Conservation (phyloP, 1,140 invertebrate species). For the Battus philenor region DNA sequence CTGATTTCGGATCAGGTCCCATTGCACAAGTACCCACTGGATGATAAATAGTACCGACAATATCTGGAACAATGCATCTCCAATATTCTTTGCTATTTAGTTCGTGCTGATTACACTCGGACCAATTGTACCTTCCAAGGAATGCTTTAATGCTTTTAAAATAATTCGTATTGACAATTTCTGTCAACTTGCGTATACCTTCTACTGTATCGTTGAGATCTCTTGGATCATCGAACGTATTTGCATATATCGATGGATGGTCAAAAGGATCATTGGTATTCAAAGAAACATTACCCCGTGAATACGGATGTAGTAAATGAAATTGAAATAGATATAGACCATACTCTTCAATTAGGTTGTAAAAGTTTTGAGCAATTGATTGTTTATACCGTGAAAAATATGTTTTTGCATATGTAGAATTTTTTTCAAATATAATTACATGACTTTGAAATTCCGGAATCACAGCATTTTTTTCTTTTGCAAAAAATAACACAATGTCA, state of each 20-base stretch:
- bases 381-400: constrained; percentile 23
- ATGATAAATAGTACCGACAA: constrained; percentile 77
- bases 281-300: constrained; percentile 51
- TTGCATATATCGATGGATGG: constrained; percentile 85
- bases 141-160: constrained; percentile 51
- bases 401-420: neutral
- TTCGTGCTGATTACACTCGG: constrained; percentile 47
- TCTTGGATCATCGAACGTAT: constrained; percentile 68
- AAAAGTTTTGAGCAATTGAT: constrained; percentile 43
- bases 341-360: constrained; percentile 45
- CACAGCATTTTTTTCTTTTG: constrained; percentile 21
- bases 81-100: constrained; percentile 79
- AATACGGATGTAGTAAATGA: constrained; percentile 65
- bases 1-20: constrained; percentile 77
- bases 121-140: constrained; percentile 51
- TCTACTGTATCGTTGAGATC: constrained; percentile 81
- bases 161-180: constrained; percentile 53
- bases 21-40: constrained; percentile 86
- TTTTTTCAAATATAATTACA: constrained; percentile 26
- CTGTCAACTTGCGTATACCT: constrained; percentile 67
- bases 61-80: constrained; percentile 77
- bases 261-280: constrained; percentile 49
- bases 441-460: constrained; percentile 57
- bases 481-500: constrained; percentile 47
- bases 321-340: constrained; percentile 44